Evolutionary conservation across 2,113 vertebrate species (phyloP), one percentile per base, ranked within the genome.

Genomic region (Bagarius yarrelli): DNA sequence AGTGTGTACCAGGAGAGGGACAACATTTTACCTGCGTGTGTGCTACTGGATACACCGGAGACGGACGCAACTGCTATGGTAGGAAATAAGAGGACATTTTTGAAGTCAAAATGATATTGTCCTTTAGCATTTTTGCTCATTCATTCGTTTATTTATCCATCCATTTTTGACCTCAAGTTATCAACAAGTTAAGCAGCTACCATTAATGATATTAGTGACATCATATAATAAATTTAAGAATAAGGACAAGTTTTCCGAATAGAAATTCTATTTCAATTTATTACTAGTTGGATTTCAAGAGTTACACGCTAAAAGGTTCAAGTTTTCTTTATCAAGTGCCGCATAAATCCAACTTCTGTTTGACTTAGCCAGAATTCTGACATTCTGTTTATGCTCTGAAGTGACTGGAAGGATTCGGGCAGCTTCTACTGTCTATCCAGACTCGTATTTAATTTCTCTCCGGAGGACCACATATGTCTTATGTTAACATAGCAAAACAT

Each of bases 11-110:
- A 0, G 93, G 91, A 0, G 86, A 91, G n/a, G 78, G 50, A 0
- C 84, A 85, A 18, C 85, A 86, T 53, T 98, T 95, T 90, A 91
- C 87, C 8, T 99, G 97, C 19, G 91, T 93, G 85, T 99, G 97
- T n/a, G 61, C 92, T 0, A 89, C 93, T 0, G 97, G 97, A 0
- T 97, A 95, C 88, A 90, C 84, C 34, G 88, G 93, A 8, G 94
- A 97, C 0, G 96, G 97, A 74, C 91, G 84, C 84, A 95, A 93
- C 79, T 98, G 97, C 69, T 89, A 74, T 16, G 97, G 97, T 96
- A 91, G 94, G 92, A 47, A 13, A 91, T 93, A 91, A 47, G 27
- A 73, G 27, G 9, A 44, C 3, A 4, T 40, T 61, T 34, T 73
- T 12, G 0, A 19, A 44, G 9, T 11, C 44, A 47, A 47, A 47